A percentile compares a stretch with the other conserved stretches of the same genome.
Conservation (phyloP, 1,140 invertebrate genomes). For the Platorchestia sp. region DNA sequence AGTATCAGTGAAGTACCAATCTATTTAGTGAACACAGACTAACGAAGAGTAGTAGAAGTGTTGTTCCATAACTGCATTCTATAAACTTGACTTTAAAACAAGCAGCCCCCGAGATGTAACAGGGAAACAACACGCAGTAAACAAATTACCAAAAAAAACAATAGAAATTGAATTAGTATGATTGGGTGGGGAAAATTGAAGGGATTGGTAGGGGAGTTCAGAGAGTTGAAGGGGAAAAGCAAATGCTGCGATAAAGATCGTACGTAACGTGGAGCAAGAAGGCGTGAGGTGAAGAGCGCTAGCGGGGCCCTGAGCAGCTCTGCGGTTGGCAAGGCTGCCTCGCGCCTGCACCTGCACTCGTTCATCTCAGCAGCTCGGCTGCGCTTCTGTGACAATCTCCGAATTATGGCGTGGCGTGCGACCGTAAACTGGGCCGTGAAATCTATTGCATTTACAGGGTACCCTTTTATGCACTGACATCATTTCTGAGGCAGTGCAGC, state of each 20-base stretch:
- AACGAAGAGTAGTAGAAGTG: too few relatives aligned
- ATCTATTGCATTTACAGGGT: neutral
- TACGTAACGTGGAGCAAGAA: neutral
- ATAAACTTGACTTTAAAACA: too few relatives aligned
- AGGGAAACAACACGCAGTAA: neutral
- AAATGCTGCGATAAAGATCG: neutral
- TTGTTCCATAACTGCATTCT: too few relatives aligned
- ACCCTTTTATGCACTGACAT: neutral
- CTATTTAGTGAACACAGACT: too few relatives aligned
- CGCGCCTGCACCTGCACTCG: neutral
- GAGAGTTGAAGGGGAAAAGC: neutral
- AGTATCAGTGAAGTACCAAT: too few relatives aligned
- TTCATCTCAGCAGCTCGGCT: neutral
- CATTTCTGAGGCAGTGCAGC: too few relatives aligned
- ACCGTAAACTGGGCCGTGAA: neutral
- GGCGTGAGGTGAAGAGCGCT: neutral
- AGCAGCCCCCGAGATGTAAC: too few relatives aligned
- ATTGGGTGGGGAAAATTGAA: neutral
- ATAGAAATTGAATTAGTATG: neutral
- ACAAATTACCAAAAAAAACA: neutral
- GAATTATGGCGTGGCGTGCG: neutral
- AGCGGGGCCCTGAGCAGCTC: neutral
- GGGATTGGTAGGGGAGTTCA: neutral
- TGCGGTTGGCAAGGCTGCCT: neutral
- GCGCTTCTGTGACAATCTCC: neutral